These are phyloP conservation scores for Lophura nycthemera DNA, from an alignment of 2,113 vertebrate species.

Conservation along the genomic window DNA sequence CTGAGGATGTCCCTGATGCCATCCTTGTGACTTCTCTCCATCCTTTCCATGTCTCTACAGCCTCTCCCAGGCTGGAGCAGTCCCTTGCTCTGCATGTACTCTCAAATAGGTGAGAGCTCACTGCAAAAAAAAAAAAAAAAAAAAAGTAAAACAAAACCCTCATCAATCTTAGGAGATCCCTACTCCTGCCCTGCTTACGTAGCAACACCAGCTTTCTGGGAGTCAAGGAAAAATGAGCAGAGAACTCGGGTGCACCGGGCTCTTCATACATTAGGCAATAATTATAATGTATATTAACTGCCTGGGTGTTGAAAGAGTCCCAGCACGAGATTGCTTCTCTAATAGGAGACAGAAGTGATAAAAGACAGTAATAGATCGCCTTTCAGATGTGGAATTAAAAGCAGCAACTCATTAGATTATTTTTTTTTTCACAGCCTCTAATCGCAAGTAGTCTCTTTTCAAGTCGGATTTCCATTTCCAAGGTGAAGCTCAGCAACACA, in stretches of 20 bases:
- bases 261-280: constrained; percentile 57
- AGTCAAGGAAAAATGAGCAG: not conserved
- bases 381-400: constrained; percentile 74
- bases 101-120: not conserved
- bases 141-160: not conserved
- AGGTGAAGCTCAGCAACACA: constrained; percentile 55
- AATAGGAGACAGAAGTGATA: constrained; percentile 62
- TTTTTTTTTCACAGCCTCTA: constrained; percentile 58
- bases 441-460: constrained; percentile 51
- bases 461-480: constrained; percentile 72
- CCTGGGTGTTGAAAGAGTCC: constrained; percentile 50
- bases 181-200: not conserved
- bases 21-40: not conserved
- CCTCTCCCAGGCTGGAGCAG: not conserved
- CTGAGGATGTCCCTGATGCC: not conserved
- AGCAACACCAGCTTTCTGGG: not conserved
- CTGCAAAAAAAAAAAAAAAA: not conserved
- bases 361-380: constrained; percentile 64
- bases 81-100: not conserved
- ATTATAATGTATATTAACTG: constrained; percentile 66
- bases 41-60: not conserved
- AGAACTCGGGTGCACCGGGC: constrained; percentile 41
- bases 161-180: not conserved
- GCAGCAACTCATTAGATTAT: constrained; percentile 50
- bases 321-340: constrained; percentile 54